Base-by-base conservation (phyloP, 2,113 vertebrate genomes). In the Paratilapia polleni region DNA sequence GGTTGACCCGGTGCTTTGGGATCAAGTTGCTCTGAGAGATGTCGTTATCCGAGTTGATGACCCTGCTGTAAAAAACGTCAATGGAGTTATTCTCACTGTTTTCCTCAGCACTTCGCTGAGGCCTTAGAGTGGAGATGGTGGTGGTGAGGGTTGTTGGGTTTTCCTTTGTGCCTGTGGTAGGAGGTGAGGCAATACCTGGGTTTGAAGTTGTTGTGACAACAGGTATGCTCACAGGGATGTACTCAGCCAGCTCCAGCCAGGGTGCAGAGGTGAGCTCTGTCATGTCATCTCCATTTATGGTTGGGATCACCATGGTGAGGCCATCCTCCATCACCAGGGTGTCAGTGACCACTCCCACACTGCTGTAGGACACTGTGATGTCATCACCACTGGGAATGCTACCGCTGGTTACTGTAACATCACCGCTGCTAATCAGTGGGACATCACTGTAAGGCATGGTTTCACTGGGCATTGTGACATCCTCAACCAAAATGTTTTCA, bases 21-120 rank as follows among this genome's bases (percentile, higher is more conserved):
- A 99, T 97, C 90, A 97, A 88, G 93, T 99, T 98, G 92, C 96
- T 97, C 20, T 96, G 96, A 2, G 96, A 95, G 15, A 96, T 94
- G 64, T 97, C 96, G 0, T 94, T 94, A 26, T 98, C 97, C 58
- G 93, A 5, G 17, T 92, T 74, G 1, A 89, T 70, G 4, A 95
- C 88, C 89, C 96, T 96, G 83, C 96, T 96, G 77, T 97, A 96
- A 31, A 94, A 93, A 4, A 96, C 64, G 4, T 98, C 97, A 4
- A 99, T 95, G 0, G 95, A 95, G 8, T 99, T 99, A 87, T 94
- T 96, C 31, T 98, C 97, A 0, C 93, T 95, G 68, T 86, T 96
- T 10, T 97, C 96, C 77, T 96, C 95, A 0, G 94, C 94, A 47
- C 78, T 85, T 14, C 90, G 96, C 60, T 88, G 61, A 80, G 91